Evolutionary conservation across 2,888 invertebrate species (phyloP).

Genomic region (Rhagium mordax): DNA sequence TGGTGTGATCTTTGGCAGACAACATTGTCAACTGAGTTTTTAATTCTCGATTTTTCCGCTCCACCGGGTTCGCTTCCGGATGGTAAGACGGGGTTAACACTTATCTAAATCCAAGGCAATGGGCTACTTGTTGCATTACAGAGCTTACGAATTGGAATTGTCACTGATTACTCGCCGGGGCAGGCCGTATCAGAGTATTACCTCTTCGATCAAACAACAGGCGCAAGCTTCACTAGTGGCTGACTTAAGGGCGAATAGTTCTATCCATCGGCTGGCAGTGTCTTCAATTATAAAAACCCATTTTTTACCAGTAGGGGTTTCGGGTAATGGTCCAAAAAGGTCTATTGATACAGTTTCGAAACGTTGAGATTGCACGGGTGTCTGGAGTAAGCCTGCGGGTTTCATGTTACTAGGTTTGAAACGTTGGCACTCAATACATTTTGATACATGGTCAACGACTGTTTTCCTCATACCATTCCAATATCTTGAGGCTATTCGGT

Average conservation of each 20-base stretch:
- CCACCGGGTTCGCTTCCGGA: no score
- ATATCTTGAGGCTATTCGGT: no score
- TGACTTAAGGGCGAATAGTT: slow-evolving; percentile 44
- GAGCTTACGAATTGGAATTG: slow-evolving; percentile 61
- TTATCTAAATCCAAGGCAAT: slow-evolving; percentile 50
- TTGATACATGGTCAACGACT: slow-evolving; percentile 47
- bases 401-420: slow-evolving; percentile 54
- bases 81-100: slow-evolving; percentile 51
- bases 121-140: no score
- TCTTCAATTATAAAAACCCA: slow-evolving; percentile 58
- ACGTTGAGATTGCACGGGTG: slow-evolving; percentile 32
- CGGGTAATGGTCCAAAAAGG: no score
- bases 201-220: slow-evolving; percentile 49
- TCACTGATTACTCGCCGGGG: slow-evolving; percentile 61
- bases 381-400: slow-evolving; percentile 58
- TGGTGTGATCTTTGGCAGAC: no score
- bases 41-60: no score
- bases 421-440: slow-evolving; percentile 52
- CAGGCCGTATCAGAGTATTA: slow-evolving; percentile 58
- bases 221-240: slow-evolving; percentile 42
- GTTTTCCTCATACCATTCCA: slow-evolving; percentile 49
- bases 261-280: slow-evolving; percentile 55
- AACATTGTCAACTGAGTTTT: no score
- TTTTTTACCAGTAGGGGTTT: slow-evolving; percentile 31
- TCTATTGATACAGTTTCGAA: no score